These are phyloP conservation scores for Drosophila bipectinata DNA, from an alignment of 1,140 invertebrate species.

Conservation along the genomic window DNA sequence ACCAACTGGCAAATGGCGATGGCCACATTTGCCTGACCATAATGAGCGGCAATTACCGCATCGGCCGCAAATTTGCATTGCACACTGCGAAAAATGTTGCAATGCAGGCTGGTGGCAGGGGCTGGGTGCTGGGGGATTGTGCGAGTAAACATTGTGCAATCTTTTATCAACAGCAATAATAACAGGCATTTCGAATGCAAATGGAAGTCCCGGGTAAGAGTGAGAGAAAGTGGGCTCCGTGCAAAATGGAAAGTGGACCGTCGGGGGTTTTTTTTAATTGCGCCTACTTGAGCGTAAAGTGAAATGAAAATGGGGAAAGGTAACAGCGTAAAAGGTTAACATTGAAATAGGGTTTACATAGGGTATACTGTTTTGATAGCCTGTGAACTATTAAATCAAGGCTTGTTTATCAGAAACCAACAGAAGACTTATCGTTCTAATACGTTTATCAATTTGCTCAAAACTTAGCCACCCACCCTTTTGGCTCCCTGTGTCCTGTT, in stretches of 20 bases:
- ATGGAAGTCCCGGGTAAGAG: conserved; percentile 21
- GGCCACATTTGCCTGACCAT: conserved; percentile 75
- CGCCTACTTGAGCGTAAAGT: conserved; percentile 46
- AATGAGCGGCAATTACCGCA: conserved; percentile 81
- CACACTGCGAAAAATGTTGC: conserved; percentile 76
- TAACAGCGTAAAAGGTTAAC: too few relatives aligned
- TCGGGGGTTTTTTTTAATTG: conserved; percentile 38
- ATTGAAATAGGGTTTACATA: too few relatives aligned
- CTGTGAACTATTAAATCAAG: not conserved
- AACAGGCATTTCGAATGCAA: conserved; percentile 54
- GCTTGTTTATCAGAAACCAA: not conserved
- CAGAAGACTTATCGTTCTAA: conserved; percentile 5
- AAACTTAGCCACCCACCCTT: not conserved
- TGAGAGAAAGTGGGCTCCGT: not conserved
- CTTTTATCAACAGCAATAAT: conserved; percentile 77
- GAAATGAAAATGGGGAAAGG: conserved; percentile 12
- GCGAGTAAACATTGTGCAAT: conserved; percentile 73
- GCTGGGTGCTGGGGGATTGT: not conserved
- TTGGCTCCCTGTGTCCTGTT: conserved; percentile 11
- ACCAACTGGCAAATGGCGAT: conserved; percentile 47
- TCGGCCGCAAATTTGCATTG: conserved; percentile 79
- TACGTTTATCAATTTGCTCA: conserved; percentile 24
- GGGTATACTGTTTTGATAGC: too few relatives aligned
- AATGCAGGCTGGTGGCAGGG: conserved; percentile 12
- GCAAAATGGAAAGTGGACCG: not conserved